These are phyloP conservation scores for Drosophila demipolita DNA, from an alignment of 2,888 invertebrate species.

Conservation along the genomic window DNA sequence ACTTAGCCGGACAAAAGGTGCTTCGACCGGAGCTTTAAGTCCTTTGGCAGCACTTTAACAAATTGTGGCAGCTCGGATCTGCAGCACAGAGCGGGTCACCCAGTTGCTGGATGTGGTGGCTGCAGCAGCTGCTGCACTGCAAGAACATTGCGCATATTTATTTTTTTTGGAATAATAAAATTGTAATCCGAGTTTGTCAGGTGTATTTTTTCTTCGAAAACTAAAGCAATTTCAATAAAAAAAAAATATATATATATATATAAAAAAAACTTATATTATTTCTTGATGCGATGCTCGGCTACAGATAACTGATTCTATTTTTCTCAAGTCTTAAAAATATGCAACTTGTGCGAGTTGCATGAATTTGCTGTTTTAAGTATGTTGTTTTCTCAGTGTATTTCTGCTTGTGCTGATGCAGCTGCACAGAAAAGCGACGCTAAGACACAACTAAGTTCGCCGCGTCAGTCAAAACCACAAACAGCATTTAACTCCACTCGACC, in stretches of 20 bases:
- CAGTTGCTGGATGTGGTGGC: neutral
- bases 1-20: slow-evolving; percentile 29
- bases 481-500: slow-evolving; percentile 55
- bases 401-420: slow-evolving; percentile 16
- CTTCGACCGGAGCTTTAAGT: slow-evolving; percentile 24
- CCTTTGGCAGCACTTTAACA: slow-evolving; percentile 68
- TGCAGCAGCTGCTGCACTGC: slow-evolving; percentile 3
- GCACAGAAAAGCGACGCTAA: slow-evolving; percentile 54
- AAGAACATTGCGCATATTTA: neutral
- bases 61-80: slow-evolving; percentile 56
- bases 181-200: neutral
- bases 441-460: slow-evolving; percentile 62
- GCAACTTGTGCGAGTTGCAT: neutral
- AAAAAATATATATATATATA: neutral
- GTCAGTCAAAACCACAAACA: slow-evolving; percentile 68
- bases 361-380: no score
- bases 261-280: neutral
- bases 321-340: neutral
- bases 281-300: neutral
- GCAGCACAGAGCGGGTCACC: neutral
- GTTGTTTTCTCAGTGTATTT: slow-evolving; percentile 16
- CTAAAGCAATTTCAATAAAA: no score
- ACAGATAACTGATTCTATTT: neutral
- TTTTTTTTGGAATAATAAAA: neutral
- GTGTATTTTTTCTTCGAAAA: no score